A percentile compares a stretch with the other conserved stretches of the same genome.
phyloP scores from a whole-genome alignment of 2,888 invertebrate genomes.

The Plutella xylostella region DNA sequence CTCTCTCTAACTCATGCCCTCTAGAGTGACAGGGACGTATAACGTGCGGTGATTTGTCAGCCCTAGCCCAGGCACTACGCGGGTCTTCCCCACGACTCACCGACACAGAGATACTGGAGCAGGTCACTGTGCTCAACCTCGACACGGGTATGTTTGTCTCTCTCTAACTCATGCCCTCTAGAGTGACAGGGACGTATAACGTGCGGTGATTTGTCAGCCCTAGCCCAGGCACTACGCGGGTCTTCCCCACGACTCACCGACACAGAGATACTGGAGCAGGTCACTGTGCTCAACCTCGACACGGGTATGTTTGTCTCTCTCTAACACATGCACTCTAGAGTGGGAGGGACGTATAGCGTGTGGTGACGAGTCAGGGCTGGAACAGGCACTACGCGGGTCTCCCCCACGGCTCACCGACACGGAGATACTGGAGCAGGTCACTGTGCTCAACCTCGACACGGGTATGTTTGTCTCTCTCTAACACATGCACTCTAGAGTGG shows the following conservation, averaged over 20 bases:
- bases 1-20: too few species aligned
- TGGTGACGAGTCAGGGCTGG: constrained; percentile 81
- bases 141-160: constrained; percentile 77
- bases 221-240: too few species aligned
- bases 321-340: too few species aligned
- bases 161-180: too few species aligned
- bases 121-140: constrained; percentile 85
- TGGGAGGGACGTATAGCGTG: too few species aligned
- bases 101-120: constrained; percentile 93
- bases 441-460: constrained; percentile 83
- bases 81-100: constrained; percentile 89
- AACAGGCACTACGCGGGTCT: constrained; percentile 83
- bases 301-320: too few species aligned
- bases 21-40: too few species aligned
- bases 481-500: too few species aligned
- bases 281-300: constrained; percentile 84
- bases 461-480: too few species aligned
- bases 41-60: constrained; percentile 86
- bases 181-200: too few species aligned
- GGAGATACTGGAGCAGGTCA: constrained; percentile 94
- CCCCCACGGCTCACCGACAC: constrained; percentile 89
- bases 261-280: constrained; percentile 93
- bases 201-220: too few species aligned
- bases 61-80: constrained; percentile 78
- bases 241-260: too few species aligned